Percentiles rank a stretch among this genome's conserved stretches.
Conservation (phyloP, 2,888 invertebrate genomes). For the Caenorhabditis macrosperma region DNA sequence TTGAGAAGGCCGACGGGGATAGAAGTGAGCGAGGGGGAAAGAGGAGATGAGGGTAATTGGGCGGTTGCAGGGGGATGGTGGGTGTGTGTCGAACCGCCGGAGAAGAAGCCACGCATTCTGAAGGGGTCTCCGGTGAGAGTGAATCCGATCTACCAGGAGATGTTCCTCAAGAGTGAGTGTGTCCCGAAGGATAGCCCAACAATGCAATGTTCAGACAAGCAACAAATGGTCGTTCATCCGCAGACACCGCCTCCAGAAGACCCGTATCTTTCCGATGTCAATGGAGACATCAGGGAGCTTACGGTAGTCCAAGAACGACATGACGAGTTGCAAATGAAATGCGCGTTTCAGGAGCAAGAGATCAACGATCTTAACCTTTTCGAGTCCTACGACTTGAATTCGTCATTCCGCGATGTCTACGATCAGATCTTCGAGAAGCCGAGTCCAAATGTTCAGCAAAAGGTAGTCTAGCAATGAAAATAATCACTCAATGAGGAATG, state of each 20-base stretch:
- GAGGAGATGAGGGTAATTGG: constrained; percentile 19
- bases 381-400: constrained; percentile 67
- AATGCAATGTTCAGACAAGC: neutral
- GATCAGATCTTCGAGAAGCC: constrained; percentile 67
- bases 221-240: neutral
- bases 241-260: neutral
- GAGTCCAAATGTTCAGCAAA: constrained; percentile 26
- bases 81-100: constrained; percentile 59
- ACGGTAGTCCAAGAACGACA: constrained; percentile 2
- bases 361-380: constrained; percentile 62
- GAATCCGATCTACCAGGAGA: constrained; percentile 61
- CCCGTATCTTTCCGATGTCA: neutral
- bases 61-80: constrained; percentile 62
- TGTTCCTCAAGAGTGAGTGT: constrained; percentile 41
- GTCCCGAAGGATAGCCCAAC: too few species aligned
- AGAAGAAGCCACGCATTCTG: constrained; percentile 55
- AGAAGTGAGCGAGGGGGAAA: constrained; percentile 60
- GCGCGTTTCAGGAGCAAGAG: constrained; percentile 48
- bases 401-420: constrained; percentile 69
- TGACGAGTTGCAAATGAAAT: neutral
- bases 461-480: constrained; percentile 27
- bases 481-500: neutral
- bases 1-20: constrained; percentile 63
- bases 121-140: constrained; percentile 59
- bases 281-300: constrained; percentile 15